Evolutionary conservation across 2,113 vertebrate genomes (phyloP).

Genomic region (Syrrhaptes paradoxus): DNA sequence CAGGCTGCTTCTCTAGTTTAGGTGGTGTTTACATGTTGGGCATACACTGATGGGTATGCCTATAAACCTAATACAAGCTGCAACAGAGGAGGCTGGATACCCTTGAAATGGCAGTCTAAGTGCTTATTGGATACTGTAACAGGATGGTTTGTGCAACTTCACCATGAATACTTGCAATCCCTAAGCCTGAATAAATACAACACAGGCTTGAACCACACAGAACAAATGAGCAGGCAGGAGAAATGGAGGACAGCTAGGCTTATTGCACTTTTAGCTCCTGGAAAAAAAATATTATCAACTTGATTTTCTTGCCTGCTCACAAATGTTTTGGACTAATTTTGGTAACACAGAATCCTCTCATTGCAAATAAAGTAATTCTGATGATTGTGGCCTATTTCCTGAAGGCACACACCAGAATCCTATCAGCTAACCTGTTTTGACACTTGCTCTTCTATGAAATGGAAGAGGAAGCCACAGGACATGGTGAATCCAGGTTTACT

Average conservation of each 20-base stretch:
- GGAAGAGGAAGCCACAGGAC: neutral
- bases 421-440: neutral
- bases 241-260: neutral
- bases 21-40: neutral
- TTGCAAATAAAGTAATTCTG: neutral
- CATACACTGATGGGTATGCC: neutral
- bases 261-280: neutral
- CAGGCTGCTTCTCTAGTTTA: neutral
- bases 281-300: neutral
- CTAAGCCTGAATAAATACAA: neutral
- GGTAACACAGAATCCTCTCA: neutral
- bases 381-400: neutral
- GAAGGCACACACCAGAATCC: neutral
- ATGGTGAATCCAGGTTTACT: neutral
- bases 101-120: neutral
- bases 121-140: neutral
- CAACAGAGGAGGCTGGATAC: neutral
- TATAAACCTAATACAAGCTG: neutral
- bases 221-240: neutral
- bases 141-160: neutral
- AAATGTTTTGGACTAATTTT: neutral
- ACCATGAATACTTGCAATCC: neutral
- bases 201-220: neutral
- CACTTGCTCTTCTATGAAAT: neutral
- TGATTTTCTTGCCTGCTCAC: neutral